A percentile compares a stretch with the other conserved stretches of the same genome.
These are phyloP conservation scores for Brachionus rotundiformis DNA, from an alignment of 1,140 invertebrate genomes.

Conservation along the genomic window DNA sequence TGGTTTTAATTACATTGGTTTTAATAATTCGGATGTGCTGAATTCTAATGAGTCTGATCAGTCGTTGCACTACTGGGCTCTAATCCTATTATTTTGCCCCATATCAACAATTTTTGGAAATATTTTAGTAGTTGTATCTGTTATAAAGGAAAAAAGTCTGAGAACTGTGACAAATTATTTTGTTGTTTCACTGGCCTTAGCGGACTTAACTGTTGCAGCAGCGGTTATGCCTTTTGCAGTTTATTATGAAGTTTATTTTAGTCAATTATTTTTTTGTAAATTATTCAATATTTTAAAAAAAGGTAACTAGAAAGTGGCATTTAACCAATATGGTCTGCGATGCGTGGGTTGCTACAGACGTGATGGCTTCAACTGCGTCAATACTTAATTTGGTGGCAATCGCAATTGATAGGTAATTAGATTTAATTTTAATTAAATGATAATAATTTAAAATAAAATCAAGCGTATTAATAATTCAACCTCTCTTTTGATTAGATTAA, in stretches of 20 bases:
- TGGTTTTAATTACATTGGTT: conserved; percentile 37
- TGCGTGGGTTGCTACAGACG: conserved; percentile 97
- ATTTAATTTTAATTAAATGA: conserved; percentile 11
- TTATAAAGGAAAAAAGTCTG: conserved; percentile 77
- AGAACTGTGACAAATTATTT: conserved; percentile 97
- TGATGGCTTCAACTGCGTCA: conserved; percentile 95
- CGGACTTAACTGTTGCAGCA: conserved; percentile 90
- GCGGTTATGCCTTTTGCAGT: conserved; percentile 97
- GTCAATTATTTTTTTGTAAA: not conserved
- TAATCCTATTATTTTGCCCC: conserved; percentile 83
- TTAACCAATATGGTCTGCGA: conserved; percentile 88
- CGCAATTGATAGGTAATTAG: conserved; percentile 88
- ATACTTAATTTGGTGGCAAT: conserved; percentile 98
- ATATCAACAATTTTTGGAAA: conserved; percentile 93
- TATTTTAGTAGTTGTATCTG: conserved; percentile 89
- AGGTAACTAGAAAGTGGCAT: conserved; percentile 69
- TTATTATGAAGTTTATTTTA: conserved; percentile 83
- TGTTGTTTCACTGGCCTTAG: conserved; percentile 93
- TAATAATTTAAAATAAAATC: no score
- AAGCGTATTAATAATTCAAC: no score
- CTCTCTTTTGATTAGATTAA: no score
- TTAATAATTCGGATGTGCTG: not conserved
- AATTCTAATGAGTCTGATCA: not conserved
- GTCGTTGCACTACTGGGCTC: conserved; percentile 71
- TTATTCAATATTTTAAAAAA: not conserved